These are phyloP conservation scores for Tragelaphus strepsiceros DNA, from an alignment of 2,113 vertebrate species.

Conservation along the genomic window DNA sequence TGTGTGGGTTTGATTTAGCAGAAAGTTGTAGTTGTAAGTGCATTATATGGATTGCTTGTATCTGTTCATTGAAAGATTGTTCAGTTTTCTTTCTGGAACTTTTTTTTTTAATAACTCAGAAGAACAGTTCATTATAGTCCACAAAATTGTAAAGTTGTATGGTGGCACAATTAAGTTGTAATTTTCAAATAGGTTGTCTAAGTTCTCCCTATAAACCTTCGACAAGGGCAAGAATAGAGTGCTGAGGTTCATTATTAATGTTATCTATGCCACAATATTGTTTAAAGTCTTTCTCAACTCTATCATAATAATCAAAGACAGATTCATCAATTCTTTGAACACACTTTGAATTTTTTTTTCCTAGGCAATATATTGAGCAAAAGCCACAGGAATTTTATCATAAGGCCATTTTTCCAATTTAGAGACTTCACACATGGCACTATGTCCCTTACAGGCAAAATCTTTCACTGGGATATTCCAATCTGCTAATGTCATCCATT, in stretches of 20 bases:
- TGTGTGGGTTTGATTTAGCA: neutral
- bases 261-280: neutral
- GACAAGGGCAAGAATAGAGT: neutral
- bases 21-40: neutral
- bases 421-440: neutral
- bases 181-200: neutral
- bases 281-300: neutral
- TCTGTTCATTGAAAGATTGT: neutral
- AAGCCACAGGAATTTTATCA: neutral
- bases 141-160: neutral
- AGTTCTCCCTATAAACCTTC: neutral
- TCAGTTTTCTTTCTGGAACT: neutral
- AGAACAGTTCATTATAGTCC: neutral
- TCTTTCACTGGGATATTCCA: neutral
- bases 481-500: neutral
- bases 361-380: neutral
- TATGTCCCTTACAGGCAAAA: neutral
- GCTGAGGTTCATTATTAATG: neutral
- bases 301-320: neutral
- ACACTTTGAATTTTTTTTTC: neutral
- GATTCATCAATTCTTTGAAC: neutral
- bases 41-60: neutral
- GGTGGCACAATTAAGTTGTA: neutral
- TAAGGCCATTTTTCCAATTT: neutral
- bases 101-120: neutral